A percentile compares a stretch with the other conserved stretches of the same genome.
Evolutionary conservation across 2,797 vertebrate genomes (phyloP).

Genomic region (Sebastes aleutianus): DNA sequence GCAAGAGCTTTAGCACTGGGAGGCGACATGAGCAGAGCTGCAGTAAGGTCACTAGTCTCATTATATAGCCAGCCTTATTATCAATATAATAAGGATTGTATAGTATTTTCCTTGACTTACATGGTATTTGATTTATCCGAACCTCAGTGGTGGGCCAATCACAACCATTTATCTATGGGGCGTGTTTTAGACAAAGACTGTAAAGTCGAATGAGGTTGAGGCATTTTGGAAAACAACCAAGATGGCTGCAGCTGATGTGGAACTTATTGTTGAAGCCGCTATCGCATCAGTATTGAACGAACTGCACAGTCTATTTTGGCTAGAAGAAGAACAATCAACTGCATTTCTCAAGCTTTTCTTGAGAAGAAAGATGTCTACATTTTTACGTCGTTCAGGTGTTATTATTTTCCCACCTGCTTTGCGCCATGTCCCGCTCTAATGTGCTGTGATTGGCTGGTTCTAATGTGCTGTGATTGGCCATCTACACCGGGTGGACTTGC

Average conservation of each 20-base stretch:
- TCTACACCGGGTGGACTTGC: no score
- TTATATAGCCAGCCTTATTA: not conserved
- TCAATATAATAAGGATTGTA: not conserved
- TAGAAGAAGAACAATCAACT: not conserved
- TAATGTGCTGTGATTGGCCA: no score
- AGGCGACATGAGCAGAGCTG: conserved; percentile 8
- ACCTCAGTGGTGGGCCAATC: not conserved
- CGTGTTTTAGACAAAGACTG: not conserved
- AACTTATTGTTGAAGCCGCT: not conserved
- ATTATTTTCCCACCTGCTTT: no score
- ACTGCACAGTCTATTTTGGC: not conserved
- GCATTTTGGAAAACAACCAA: not conserved
- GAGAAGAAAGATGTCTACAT: no score
- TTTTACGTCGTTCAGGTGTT: no score
- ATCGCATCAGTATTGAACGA: not conserved
- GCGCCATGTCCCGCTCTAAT: no score
- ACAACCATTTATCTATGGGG: not conserved
- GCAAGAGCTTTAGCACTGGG: conserved; percentile 25
- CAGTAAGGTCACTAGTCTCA: not conserved
- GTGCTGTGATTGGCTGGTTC: no score
- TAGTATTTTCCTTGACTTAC: not conserved
- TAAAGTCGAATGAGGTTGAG: not conserved
- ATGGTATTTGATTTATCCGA: not conserved
- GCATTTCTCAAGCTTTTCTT: no score
- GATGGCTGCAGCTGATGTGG: not conserved